Percentiles rank a stretch among this genome's conserved stretches.
phyloP scores from a whole-genome alignment of 2,113 vertebrate species.

The Panthera leo region DNA sequence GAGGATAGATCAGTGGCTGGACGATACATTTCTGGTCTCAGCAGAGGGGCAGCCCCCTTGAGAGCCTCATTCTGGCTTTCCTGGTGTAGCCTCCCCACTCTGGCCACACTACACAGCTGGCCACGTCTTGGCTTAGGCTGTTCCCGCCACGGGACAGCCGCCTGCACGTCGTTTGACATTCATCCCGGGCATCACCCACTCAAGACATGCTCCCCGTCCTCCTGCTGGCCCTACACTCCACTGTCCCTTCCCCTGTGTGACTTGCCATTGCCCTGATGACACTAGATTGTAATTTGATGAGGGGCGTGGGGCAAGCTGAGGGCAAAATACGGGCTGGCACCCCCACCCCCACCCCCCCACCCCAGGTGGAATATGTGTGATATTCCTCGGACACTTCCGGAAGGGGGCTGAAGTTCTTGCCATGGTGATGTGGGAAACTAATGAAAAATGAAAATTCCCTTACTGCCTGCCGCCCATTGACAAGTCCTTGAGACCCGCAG shows the following conservation, averaged over 20 bases:
- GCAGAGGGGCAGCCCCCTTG: neutral
- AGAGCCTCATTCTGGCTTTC: neutral
- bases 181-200: accelerated
- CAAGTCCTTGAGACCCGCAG: too few relatives aligned
- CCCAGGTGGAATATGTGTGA: too few relatives aligned
- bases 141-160: neutral
- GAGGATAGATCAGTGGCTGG: neutral
- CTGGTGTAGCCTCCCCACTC: accelerated
- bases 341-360: too few relatives aligned
- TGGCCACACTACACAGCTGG: accelerated
- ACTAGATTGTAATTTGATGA: too few relatives aligned
- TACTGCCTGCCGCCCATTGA: too few relatives aligned
- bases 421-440: too few relatives aligned
- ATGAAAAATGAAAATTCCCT: too few relatives aligned
- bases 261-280: neutral
- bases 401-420: too few relatives aligned
- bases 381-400: too few relatives aligned
- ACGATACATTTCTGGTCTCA: neutral
- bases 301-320: too few relatives aligned
- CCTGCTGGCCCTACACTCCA: neutral
- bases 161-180: neutral
- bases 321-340: too few relatives aligned
- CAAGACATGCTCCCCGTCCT: neutral
- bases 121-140: neutral
- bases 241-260: neutral